Percentiles rank a stretch among this genome's conserved stretches.
Evolutionary conservation across 35 echinoderm and acorn worm species (phyloP).

Genomic region (Ophioderma brevispina): DNA sequence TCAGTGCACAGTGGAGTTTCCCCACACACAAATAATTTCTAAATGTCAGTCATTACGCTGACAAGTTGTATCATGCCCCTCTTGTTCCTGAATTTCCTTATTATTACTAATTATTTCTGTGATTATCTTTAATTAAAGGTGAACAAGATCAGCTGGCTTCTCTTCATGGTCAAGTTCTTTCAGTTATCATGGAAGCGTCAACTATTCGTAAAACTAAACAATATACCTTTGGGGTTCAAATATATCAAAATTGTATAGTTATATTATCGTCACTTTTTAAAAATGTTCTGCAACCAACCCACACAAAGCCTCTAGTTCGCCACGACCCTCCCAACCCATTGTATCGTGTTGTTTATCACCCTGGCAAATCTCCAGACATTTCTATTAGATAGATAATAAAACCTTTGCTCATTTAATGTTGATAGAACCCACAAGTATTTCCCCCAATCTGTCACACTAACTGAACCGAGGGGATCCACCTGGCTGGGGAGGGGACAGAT

Average conservation of each 20-base stretch:
- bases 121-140: background rate
- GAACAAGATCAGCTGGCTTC: background rate
- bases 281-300: no score
- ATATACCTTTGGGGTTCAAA: no score
- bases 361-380: background rate
- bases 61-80: background rate
- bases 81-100: background rate
- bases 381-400: background rate
- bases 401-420: background rate
- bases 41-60: no score
- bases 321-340: background rate
- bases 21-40: no score
- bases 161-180: background rate
- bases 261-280: no score
- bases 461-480: background rate
- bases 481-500: background rate
- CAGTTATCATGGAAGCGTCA: no score
- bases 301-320: no score
- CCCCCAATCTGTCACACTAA: background rate
- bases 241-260: no score
- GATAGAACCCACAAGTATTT: background rate
- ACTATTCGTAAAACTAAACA: no score
- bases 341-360: background rate
- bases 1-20: no score
- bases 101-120: background rate